These are phyloP conservation scores for Melospiza georgiana DNA, from an alignment of 2,113 vertebrate genomes.

Conservation along the genomic window DNA sequence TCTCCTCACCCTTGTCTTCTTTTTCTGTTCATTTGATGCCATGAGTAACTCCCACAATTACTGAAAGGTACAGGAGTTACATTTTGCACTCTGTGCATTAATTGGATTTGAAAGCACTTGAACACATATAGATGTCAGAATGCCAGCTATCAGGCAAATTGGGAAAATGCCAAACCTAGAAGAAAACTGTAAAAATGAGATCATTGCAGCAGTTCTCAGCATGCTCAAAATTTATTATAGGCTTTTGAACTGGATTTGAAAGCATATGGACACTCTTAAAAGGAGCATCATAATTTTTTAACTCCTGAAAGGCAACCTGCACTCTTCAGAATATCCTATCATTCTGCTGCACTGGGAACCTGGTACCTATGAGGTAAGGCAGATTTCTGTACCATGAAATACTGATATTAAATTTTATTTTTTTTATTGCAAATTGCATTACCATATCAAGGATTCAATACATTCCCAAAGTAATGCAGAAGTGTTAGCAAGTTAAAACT, in stretches of 20 bases:
- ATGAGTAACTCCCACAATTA: not conserved
- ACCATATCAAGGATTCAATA: not conserved
- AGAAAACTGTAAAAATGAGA: not conserved
- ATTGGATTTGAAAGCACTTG: constrained; percentile 10
- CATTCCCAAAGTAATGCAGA: not conserved
- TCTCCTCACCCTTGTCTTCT: not conserved
- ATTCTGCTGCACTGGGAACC: not conserved
- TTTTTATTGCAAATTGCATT: not conserved
- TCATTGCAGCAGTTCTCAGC: not conserved
- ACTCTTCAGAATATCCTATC: not conserved
- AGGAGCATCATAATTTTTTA: not conserved
- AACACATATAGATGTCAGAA: not conserved
- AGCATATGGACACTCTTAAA: not conserved
- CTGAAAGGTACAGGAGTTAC: not conserved
- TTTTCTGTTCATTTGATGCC: not conserved
- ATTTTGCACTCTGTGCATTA: constrained; percentile 10
- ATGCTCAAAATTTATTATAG: not conserved
- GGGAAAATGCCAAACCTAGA: not conserved
- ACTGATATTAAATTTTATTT: not conserved
- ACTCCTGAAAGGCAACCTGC: not conserved
- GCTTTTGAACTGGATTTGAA: not conserved
- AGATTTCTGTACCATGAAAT: not conserved
- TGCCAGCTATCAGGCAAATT: not conserved
- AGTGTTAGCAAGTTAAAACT: not conserved
- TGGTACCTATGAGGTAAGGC: not conserved